phyloP scores from a whole-genome alignment of 2,797 vertebrate species.

The Muraenolepis orangiensis region DNA sequence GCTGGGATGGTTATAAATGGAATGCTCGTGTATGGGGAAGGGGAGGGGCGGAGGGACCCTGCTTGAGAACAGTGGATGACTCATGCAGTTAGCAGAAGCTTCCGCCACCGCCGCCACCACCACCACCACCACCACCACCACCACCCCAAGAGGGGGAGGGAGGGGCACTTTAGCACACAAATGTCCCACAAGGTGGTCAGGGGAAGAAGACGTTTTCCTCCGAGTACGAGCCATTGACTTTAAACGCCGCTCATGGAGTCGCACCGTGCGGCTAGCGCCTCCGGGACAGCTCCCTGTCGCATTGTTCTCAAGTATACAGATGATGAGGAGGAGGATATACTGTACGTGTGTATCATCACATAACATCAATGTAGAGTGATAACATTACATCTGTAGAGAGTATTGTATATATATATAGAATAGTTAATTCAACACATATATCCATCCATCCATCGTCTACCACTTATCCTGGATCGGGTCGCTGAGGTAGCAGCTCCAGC shows the following conservation, averaged over 20 bases:
- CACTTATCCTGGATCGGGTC: too few species aligned
- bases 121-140: background rate
- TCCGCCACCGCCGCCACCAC: background rate
- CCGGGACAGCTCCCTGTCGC: background rate
- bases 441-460: too few species aligned
- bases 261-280: background rate
- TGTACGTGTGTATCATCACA: background rate
- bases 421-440: too few species aligned
- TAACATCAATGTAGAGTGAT: too few species aligned
- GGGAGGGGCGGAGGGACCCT: background rate
- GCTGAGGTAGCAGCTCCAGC: too few species aligned
- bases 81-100: background rate
- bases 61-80: background rate
- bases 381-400: too few species aligned
- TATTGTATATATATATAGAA: too few species aligned
- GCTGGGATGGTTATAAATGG: background rate
- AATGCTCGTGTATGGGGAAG: background rate
- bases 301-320: constrained; percentile 1
- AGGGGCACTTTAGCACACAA: background rate
- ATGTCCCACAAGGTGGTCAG: background rate
- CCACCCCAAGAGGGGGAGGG: background rate
- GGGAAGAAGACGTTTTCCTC: background rate
- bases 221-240: background rate
- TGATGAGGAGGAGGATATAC: too few species aligned
- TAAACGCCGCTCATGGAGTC: background rate